These are phyloP conservation scores for Drosophila pseudoobscura DNA, from an alignment of 1,140 invertebrate genomes.

Conservation along the genomic window DNA sequence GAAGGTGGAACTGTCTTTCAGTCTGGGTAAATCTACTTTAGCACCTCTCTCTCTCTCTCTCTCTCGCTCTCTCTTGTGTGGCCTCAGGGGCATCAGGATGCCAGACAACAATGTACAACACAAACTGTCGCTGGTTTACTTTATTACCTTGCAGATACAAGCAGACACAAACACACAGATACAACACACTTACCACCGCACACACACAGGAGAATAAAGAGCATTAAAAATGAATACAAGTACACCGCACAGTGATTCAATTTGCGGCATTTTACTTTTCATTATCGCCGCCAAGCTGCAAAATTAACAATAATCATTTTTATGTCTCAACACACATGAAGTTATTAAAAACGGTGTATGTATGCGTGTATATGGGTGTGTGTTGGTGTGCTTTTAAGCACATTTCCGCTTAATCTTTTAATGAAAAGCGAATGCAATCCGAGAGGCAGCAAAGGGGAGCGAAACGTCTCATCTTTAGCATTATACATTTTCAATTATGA, in stretches of 20 bases:
- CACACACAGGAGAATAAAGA: slow-evolving; percentile 14
- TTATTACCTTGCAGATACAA: slow-evolving; percentile 33
- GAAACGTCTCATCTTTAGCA: background rate
- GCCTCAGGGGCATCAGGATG: slow-evolving; percentile 22
- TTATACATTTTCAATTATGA: slow-evolving; percentile 47
- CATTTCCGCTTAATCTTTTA: slow-evolving; percentile 56
- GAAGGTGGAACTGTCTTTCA: slow-evolving; percentile 7
- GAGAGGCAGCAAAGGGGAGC: background rate
- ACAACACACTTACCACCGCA: slow-evolving; percentile 18
- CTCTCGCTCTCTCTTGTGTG: background rate
- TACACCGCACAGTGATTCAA: slow-evolving; percentile 60
- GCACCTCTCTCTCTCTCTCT: slow-evolving; percentile 2
- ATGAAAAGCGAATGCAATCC: slow-evolving; percentile 55
- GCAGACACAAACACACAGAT: slow-evolving; percentile 5
- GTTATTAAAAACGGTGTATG: slow-evolving; percentile 58
- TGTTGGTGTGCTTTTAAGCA: slow-evolving; percentile 37
- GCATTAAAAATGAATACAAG: slow-evolving; percentile 52
- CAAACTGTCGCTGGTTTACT: slow-evolving; percentile 47
- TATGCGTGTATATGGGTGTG: slow-evolving; percentile 8
- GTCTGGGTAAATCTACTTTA: slow-evolving; percentile 48
- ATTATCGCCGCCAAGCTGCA: slow-evolving; percentile 38
- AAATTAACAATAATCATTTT: slow-evolving; percentile 75
- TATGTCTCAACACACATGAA: slow-evolving; percentile 48
- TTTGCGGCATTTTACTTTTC: slow-evolving; percentile 64
- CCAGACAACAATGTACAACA: slow-evolving; percentile 40